Evolutionary conservation across 2,797 vertebrate species (phyloP), one percentile per base, ranked within the genome.

Genomic region (Pseudotriccus pelzelni): DNA sequence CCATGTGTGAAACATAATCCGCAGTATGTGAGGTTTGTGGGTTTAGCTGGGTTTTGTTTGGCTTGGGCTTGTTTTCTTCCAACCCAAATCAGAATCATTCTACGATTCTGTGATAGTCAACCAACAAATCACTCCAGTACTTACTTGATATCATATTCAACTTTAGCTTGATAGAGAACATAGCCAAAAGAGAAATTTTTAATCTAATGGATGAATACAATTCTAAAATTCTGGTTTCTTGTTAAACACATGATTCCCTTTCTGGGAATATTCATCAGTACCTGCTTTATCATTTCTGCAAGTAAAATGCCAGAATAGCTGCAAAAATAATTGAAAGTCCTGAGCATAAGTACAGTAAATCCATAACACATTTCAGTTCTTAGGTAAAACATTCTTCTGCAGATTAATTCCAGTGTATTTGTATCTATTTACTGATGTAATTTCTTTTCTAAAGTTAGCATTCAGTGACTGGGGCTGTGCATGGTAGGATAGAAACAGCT

Each of bases 301-400:
- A 78, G 30, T 56, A 52, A 84, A 87, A 75, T 89, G 32, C 32
- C 32, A 68, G 37, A 68, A 72, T 78, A 68, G 66, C 86, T 87
- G 32, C 36, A 49, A 72, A 75, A 78, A 9, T n/a, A 37, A 4
- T 53, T 59, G 14, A 46, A 50, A 56, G 13, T 34, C 41, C 46
- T n/a, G 34, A 73, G 21, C 30, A 34, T 17, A 72, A 75, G 49
- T 75, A 23, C 15, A 68, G n/a, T 72, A 50, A 74, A 76, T 88
- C 13, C 28, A 36, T 72, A 60, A n/a, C 58, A 36, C 12, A 24
- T 36, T 53, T 34, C 44, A 79, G n/a, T 20, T n/a, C 74, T 76
- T 68, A 37, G 12, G 19, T 63, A n/a, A 49, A 67, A 27, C 84
- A 36, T 22, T 76, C 16, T 79, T 60, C 43, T 80, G 25, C n/a